Evolutionary conservation across 2,888 invertebrate genomes (phyloP), one percentile per base, ranked within the genome.

Genomic region (Perdita meconis): DNA sequence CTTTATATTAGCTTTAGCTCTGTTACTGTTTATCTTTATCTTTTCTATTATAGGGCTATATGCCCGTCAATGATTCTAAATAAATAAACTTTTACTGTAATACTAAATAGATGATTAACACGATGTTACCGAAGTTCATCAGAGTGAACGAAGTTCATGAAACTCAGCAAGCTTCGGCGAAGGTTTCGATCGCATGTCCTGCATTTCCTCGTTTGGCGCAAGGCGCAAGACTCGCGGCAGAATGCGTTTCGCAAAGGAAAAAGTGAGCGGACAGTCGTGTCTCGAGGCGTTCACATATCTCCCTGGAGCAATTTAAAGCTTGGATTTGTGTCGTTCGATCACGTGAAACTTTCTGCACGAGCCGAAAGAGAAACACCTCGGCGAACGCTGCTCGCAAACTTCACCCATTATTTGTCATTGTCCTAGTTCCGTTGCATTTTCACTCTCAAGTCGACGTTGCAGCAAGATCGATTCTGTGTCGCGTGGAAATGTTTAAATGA

Each of bases 181-280:
- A 56, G 70, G 5, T 60, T 70, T 55, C 38, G 44, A 61, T 30
- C 68, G 26, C 42, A 51, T 60, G 64, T 42, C 60, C 68, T 40
- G 77, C 57, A 78, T 79, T 79, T 79, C 79, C 78, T 78, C 72
- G 70, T 78, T 79, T 65, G 56, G 53, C 38, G 78, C 68, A 61
- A 68, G 56, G 53, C 38, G 78, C 68, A 61, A 68, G 40, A 38
- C 78, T 56, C n/a, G 68, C 36, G 22, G 60, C 36, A 30, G 24
- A 42, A 19, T 75, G 66, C 56, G 78, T 63, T 64, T 66, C 78
- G 55, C 61, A 55, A 67, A 64, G 47, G 68, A 78, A 80, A 80
- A 80, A 80, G 79, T 80, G 79, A 80, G 68, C 78, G 79, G 78
- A 19, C 61, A 50, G 19, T 51, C 50, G 51, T 69, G 36, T 64